Evolutionary conservation across 2,113 vertebrate species (phyloP).

Genomic region (Heterotis niloticus): DNA sequence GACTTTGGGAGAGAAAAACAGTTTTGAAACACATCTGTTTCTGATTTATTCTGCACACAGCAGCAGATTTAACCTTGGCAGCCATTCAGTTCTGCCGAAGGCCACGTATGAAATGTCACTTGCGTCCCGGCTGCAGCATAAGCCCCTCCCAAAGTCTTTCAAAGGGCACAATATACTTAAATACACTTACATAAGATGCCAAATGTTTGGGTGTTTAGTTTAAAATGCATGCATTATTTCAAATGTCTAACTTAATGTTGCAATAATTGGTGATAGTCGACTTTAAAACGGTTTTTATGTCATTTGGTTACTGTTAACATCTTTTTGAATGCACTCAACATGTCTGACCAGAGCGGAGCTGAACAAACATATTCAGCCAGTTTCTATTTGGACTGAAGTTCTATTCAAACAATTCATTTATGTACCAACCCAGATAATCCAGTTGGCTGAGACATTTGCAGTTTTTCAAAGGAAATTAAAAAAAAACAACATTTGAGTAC

Average conservation of each 20-base stretch:
- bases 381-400: neutral
- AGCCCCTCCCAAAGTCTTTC: no score
- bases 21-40: no score
- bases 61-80: no score
- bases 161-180: no score
- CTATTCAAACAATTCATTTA: slow-evolving; percentile 35
- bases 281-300: no score
- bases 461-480: slow-evolving; percentile 40
- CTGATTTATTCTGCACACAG: no score
- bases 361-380: slow-evolving; percentile 30
- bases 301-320: neutral
- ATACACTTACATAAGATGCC: no score
- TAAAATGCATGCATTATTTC: no score
- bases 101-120: neutral
- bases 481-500: slow-evolving; percentile 42
- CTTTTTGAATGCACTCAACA: neutral
- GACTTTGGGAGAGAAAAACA: no score
- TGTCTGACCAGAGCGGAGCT: neutral
- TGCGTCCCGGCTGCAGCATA: neutral
- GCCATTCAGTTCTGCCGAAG: neutral
- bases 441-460: slow-evolving; percentile 53
- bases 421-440: slow-evolving; percentile 34
- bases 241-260: no score
- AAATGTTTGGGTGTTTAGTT: no score
- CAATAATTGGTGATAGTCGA: no score